Evolutionary conservation across 2,113 vertebrate genomes (phyloP).

Genomic region (Oreochromis spilurus): DNA sequence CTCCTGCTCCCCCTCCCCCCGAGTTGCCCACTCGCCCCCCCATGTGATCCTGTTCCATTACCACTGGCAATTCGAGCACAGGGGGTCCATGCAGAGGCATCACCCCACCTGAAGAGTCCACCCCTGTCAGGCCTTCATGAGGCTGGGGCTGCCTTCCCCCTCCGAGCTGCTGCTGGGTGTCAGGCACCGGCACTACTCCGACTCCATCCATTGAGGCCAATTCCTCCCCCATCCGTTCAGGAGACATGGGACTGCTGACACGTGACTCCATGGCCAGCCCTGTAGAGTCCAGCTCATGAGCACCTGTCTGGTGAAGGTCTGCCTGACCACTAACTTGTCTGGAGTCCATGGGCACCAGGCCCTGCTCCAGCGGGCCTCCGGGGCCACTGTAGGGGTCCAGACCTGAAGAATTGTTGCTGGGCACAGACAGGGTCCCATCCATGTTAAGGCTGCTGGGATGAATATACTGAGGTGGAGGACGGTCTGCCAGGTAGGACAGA

Average conservation of each 20-base stretch:
- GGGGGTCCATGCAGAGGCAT: constrained; percentile 82
- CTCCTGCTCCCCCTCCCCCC: constrained; percentile 75
- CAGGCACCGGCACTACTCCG: constrained; percentile 75
- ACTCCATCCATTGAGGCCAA: constrained; percentile 84
- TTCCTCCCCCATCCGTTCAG: constrained; percentile 88
- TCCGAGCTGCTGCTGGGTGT: constrained; percentile 79
- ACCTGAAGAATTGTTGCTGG: constrained; percentile 82
- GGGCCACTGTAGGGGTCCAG: constrained; percentile 88
- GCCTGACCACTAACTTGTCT: constrained; percentile 82
- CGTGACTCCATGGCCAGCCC: constrained; percentile 88
- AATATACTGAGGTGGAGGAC: constrained; percentile 96
- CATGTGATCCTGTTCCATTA: constrained; percentile 90
- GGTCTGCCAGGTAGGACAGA: constrained; percentile 94
- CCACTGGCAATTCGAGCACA: constrained; percentile 89
- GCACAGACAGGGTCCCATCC: constrained; percentile 83
- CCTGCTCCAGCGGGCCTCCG: constrained; percentile 84
- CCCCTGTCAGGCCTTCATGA: constrained; percentile 79
- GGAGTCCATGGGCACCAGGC: constrained; percentile 89
- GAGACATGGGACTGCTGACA: constrained; percentile 91
- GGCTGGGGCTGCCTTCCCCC: constrained; percentile 73
- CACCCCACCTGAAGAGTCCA: constrained; percentile 83
- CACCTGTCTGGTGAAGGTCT: constrained; percentile 82
- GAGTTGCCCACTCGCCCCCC: constrained; percentile 75
- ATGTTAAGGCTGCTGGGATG: constrained; percentile 93
- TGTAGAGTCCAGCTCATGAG: constrained; percentile 84